Evolutionary conservation across 2,113 vertebrate genomes (phyloP).

Genomic region (Eulemur macaco): DNA sequence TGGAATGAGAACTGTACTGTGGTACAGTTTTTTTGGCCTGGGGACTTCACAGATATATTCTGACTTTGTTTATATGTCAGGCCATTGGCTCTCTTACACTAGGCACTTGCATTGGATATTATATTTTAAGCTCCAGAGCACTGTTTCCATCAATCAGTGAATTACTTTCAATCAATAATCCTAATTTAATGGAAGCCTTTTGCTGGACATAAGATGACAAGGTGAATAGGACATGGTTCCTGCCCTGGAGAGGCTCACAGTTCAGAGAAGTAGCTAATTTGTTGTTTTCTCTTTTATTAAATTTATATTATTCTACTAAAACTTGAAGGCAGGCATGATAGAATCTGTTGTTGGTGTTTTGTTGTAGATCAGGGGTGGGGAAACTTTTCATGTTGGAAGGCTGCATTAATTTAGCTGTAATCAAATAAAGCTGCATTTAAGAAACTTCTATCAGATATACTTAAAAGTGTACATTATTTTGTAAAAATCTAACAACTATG

Average conservation of each 20-base stretch:
- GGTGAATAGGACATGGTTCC: neutral
- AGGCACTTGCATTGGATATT: neutral
- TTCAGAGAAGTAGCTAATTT: neutral
- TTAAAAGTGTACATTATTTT: too few species aligned
- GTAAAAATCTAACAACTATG: too few species aligned
- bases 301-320: neutral
- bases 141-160: neutral
- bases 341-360: neutral
- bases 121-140: neutral
- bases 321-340: neutral
- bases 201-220: neutral
- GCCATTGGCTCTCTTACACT: neutral
- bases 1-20: neutral
- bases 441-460: too few species aligned
- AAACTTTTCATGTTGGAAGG: too few species aligned
- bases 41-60: neutral
- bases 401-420: too few species aligned
- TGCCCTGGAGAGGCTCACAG: neutral
- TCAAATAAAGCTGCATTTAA: too few species aligned
- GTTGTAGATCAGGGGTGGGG: neutral
- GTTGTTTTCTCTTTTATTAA: slow-evolving; percentile 28
- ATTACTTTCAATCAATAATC: neutral
- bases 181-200: slow-evolving; percentile 25
- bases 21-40: neutral
- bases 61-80: slow-evolving; percentile 8